A percentile compares a stretch with the other conserved stretches of the same genome.
Evolutionary conservation across 2,113 vertebrate species (phyloP).

Genomic region (crab-eating macaque (Macaca fascicularis)): DNA sequence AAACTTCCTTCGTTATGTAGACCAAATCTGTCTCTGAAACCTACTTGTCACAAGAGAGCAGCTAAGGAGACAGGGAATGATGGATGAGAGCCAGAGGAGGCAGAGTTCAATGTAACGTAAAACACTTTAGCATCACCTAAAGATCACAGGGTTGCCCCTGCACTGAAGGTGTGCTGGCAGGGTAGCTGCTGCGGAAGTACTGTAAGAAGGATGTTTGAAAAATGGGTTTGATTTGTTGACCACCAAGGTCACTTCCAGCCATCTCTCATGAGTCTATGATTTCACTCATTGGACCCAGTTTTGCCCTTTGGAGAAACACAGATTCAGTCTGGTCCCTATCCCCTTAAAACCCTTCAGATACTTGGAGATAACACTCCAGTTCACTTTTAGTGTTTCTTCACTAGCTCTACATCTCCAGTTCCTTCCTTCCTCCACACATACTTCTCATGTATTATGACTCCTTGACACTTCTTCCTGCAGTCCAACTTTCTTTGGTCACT

Average conservation of each 20-base stretch:
- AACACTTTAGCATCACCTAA: background rate
- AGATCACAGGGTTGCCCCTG: background rate
- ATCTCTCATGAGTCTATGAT: background rate
- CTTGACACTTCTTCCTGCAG: background rate
- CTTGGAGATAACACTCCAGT: background rate
- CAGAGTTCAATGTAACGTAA: background rate
- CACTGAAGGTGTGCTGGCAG: background rate
- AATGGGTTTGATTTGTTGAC: background rate
- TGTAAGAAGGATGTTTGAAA: background rate
- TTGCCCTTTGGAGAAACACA: constrained; percentile 7
- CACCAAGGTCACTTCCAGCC: background rate
- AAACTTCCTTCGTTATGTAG: background rate
- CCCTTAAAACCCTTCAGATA: background rate
- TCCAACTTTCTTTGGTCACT: background rate
- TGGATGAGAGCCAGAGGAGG: background rate
- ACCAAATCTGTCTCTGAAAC: background rate
- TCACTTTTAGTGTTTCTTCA: background rate
- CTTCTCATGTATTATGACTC: background rate
- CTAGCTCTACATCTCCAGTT: background rate
- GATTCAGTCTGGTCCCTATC: background rate
- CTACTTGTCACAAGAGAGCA: background rate
- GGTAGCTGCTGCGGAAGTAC: background rate
- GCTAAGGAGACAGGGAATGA: background rate
- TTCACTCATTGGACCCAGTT: background rate
- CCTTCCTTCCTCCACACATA: background rate